Evolutionary conservation across 2,113 vertebrate species (phyloP).

Genomic region (Lontra canadensis): DNA sequence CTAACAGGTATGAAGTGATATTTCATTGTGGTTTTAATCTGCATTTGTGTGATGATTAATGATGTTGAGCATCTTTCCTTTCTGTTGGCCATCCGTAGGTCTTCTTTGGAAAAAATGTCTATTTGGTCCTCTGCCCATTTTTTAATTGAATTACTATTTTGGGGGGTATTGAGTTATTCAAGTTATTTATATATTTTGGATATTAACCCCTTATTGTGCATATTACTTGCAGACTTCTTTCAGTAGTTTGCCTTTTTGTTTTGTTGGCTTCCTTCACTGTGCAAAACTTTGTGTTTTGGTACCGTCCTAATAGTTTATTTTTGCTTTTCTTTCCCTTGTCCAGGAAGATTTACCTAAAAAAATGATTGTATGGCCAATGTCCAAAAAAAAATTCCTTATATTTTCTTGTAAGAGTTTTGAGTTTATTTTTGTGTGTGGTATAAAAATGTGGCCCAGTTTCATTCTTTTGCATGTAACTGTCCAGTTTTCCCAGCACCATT

Average conservation of each 20-base stretch:
- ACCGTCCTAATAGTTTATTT: background rate
- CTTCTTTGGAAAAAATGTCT: background rate
- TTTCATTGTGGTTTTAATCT: background rate
- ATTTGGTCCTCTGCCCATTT: background rate
- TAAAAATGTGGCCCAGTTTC: background rate
- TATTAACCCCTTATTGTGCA: background rate
- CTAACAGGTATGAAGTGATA: background rate
- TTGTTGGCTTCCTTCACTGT: background rate
- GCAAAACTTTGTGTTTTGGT: background rate
- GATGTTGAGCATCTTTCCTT: background rate
- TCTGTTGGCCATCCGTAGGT: background rate
- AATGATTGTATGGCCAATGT: background rate
- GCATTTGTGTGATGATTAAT: background rate
- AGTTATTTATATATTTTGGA: background rate
- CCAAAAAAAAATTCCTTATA: background rate
- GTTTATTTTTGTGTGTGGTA: background rate
- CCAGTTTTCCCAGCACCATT: background rate
- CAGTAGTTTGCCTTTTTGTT: background rate
- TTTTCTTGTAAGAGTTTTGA: background rate
- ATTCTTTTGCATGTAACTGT: background rate
- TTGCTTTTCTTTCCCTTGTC: background rate
- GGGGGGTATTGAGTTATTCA: background rate
- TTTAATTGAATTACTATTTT: background rate
- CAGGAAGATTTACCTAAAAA: background rate
- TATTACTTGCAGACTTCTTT: background rate